These are phyloP conservation scores for Ormyrus thymus DNA, from an alignment of 2,888 invertebrate species.

Conservation along the genomic window DNA sequence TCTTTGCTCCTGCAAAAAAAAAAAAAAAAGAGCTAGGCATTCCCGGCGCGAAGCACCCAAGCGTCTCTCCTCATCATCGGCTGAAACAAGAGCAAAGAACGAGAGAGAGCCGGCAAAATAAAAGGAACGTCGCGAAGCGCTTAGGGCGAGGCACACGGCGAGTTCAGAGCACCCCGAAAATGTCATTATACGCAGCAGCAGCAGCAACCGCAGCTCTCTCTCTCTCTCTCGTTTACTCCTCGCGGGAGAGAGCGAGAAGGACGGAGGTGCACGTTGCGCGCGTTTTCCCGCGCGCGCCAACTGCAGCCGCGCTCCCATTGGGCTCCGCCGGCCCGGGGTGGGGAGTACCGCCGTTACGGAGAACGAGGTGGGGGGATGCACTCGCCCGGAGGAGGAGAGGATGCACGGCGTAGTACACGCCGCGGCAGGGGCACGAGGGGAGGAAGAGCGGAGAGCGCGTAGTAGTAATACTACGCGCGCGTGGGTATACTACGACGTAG, in stretches of 20 bases:
- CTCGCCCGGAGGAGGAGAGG: not conserved
- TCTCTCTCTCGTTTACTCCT: constrained; percentile 3
- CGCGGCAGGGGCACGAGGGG: too few species aligned
- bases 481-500: constrained; percentile 63
- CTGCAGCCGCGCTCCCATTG: constrained; percentile 61
- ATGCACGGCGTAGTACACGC: too few species aligned
- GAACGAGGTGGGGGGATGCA: not conserved
- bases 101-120: not conserved
- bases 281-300: constrained; percentile 72
- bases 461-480: not conserved
- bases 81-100: constrained; percentile 24
- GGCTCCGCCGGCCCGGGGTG: constrained; percentile 42
- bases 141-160: constrained; percentile 51
- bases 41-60: too few species aligned
- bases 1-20: too few species aligned
- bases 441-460: too few species aligned
- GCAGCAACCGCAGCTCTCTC: constrained; percentile 15
- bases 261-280: constrained; percentile 34
- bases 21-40: too few species aligned
- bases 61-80: too few species aligned
- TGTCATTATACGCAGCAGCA: constrained; percentile 57
- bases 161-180: constrained; percentile 58
- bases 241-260: not conserved
- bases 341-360: constrained; percentile 37
- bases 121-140: constrained; percentile 9